A percentile compares a stretch with the other conserved stretches of the same genome.
Evolutionary conservation across 2,888 invertebrate species (phyloP).

Genomic region (Saturnia pavonia): DNA sequence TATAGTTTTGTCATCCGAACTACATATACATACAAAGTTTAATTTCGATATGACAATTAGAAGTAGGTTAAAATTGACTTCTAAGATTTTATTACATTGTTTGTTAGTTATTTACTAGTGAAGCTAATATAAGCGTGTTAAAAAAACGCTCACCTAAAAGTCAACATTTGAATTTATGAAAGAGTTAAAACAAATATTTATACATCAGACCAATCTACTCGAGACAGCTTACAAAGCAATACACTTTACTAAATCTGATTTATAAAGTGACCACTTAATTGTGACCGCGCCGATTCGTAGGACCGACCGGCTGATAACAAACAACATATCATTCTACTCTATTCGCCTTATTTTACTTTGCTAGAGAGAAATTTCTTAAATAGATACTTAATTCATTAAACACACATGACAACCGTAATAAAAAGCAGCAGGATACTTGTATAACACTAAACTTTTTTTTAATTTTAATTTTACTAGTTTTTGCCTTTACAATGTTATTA

Average conservation of each 20-base stretch:
- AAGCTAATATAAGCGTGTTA: neutral
- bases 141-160: neutral
- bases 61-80: no score
- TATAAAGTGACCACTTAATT: conserved; percentile 16
- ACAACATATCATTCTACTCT: neutral
- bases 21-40: no score
- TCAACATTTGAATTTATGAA: neutral
- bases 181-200: conserved; percentile 6
- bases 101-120: no score
- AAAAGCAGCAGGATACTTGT: no score
- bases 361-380: neutral
- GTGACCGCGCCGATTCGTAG: neutral
- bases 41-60: no score
- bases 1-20: no score
- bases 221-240: conserved; percentile 14
- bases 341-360: conserved; percentile 5
- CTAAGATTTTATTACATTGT: no score
- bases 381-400: no score
- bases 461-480: no score
- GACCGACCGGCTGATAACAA: conserved; percentile 4
- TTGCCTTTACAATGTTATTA: no score
- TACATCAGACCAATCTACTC: neutral
- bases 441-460: no score
- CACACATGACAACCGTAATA: no score
- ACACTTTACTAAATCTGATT: conserved; percentile 7